Evolutionary conservation across 2,888 invertebrate species (phyloP).

Genomic region (Megastigmus dorsalis): DNA sequence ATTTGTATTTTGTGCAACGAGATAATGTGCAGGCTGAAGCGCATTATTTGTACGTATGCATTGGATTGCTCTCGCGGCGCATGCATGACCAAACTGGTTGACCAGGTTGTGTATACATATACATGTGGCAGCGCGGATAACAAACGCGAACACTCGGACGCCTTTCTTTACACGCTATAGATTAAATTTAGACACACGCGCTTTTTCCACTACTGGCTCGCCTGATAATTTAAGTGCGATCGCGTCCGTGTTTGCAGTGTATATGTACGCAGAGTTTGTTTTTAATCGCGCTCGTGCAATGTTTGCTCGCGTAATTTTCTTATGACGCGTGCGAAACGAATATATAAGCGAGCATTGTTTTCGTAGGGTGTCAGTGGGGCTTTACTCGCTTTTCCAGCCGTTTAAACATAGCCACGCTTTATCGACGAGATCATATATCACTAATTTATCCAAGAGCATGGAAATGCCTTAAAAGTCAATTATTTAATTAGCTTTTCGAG

Average conservation of each 20-base stretch:
- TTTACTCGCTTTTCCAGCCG: too few relatives aligned
- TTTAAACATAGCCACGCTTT: too few relatives aligned
- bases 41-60: too few relatives aligned
- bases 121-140: not conserved
- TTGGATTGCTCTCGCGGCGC: not conserved
- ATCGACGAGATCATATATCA: too few relatives aligned
- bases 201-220: not conserved
- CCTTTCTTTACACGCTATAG: not conserved
- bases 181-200: constrained; percentile 15
- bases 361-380: too few relatives aligned
- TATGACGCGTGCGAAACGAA: constrained; percentile 2
- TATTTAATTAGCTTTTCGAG: too few relatives aligned
- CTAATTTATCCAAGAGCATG: too few relatives aligned
- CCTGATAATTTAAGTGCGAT: not conserved
- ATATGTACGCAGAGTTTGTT: too few relatives aligned
- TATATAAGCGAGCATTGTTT: too few relatives aligned
- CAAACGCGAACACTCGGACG: not conserved
- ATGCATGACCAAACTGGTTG: not conserved
- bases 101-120: not conserved
- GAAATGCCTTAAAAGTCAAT: too few relatives aligned
- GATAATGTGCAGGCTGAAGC: not conserved
- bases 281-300: constrained; percentile 1
- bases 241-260: too few relatives aligned
- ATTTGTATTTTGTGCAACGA: not conserved
- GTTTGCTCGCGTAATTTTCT: constrained; percentile 25